These are phyloP conservation scores for Synanthedon formicaeformis DNA, from an alignment of 2,888 invertebrate species.

Conservation along the genomic window DNA sequence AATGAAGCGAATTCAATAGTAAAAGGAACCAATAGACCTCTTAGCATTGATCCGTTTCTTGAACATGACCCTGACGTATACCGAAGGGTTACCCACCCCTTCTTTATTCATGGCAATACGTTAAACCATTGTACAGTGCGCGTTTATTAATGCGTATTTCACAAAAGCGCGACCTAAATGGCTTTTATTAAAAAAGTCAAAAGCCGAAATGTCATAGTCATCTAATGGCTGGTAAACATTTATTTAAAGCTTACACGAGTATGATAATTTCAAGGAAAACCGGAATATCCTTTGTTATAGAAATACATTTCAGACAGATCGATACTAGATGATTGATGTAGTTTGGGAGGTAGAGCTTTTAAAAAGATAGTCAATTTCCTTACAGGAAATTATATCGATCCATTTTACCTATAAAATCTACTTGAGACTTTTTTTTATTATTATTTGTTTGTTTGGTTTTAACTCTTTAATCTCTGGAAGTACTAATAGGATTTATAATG, in stretches of 20 bases:
- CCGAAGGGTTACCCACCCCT: no score
- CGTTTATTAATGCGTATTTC: neutral
- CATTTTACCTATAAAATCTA: slow-evolving; percentile 6
- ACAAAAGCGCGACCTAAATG: slow-evolving; percentile 8
- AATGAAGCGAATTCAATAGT: no score
- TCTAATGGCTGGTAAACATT: neutral
- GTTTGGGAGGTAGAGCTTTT: slow-evolving; percentile 32
- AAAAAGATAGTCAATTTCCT: slow-evolving; percentile 60
- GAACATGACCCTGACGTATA: no score
- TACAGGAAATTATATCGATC: slow-evolving; percentile 51
- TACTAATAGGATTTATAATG: no score
- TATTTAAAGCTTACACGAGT: neutral
- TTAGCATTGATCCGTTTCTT: no score
- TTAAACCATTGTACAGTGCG: no score
- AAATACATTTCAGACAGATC: slow-evolving; percentile 20
- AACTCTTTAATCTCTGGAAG: neutral
- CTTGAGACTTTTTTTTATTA: slow-evolving; percentile 8
- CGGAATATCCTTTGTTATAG: slow-evolving; percentile 28
- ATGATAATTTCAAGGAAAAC: slow-evolving; percentile 15
- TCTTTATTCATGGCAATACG: no score
- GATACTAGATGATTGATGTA: slow-evolving; percentile 33
- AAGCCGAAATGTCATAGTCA: slow-evolving; percentile 7
- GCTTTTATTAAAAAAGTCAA: slow-evolving; percentile 10
- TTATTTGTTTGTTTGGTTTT: neutral
- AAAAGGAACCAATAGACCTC: no score